Evolutionary conservation across 2,888 invertebrate species (phyloP), one percentile per base, ranked within the genome.

Genomic region (Piscicola geometra): DNA sequence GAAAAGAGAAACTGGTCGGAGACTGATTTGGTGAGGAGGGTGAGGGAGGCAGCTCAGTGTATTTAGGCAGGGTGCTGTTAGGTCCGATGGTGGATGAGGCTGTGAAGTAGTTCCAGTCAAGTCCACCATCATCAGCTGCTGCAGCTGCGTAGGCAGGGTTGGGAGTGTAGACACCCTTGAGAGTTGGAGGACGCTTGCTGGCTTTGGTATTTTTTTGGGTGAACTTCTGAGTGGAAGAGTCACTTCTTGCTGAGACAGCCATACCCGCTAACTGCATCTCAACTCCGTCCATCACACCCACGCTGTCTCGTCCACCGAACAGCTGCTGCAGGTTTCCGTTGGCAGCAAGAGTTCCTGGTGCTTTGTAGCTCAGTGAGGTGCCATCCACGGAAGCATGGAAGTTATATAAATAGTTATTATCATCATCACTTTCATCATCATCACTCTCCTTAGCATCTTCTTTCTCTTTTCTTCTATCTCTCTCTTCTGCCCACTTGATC

Each of bases 71-170:
- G 25, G 60, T 25, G 25, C 25, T 32, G n/a, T 56, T 69, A n/a
- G 25, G 12, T n/a, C 36, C 75, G 36, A 33, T 76, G 77, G 76
- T 56, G 69, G 76, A 76, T n/a, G 77, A 36, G 47, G 71, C 15
- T 35, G 73, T 73, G 56, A 73, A 73, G 32, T 73, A 73, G 30
- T 73, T 73, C 73, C 73, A 73, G 21, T 73, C 73, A 35, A 73
- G n/a, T 25, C 56, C 73, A 15, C 33, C 73, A n/a, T 35, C 25
- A 2, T 73, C 73, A 30, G 30, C 47, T 3, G 32, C 15, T 5
- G 32, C 35, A 5, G 3, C 3, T 28, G 18, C 28, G 64, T 64
- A 64, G 12, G 64, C 64, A 15, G 67, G 67, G 67, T 67, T 67
- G 15, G 67, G 33, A 25, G 67, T 32, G n/a, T n/a, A 67, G 35